Conservation (phyloP, 30 jellyfish, hydroid and myxozoan genomes). For the Pelagia noctiluca region DNA sequence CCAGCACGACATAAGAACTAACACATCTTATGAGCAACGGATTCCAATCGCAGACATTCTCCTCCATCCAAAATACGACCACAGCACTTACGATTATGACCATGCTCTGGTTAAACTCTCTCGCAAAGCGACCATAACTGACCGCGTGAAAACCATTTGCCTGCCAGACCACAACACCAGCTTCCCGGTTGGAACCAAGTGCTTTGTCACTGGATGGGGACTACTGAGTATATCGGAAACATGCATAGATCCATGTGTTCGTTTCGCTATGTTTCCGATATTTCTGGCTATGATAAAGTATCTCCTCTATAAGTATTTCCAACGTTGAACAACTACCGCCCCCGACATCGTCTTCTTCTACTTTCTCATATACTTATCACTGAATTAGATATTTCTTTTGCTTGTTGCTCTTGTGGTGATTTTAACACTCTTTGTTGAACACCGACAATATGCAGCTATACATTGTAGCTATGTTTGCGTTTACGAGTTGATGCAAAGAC, state of each 20-base stretch:
- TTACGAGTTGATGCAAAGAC: too few relatives aligned
- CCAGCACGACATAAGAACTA: conserved; percentile 83
- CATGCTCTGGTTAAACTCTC: conserved; percentile 81
- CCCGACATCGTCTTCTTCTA: background rate
- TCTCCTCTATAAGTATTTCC: background rate
- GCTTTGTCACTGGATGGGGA: conserved; percentile 99
- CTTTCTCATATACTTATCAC: background rate
- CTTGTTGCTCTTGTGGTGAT: too few relatives aligned
- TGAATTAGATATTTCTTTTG: background rate
- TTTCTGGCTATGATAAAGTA: too few relatives aligned
- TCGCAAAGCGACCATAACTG: conserved; percentile 65
- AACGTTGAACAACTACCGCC: background rate
- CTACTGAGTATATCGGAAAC: conserved; percentile 22
- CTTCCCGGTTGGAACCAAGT: conserved; percentile 84
- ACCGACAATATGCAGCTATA: too few relatives aligned
- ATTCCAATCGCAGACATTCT: conserved; percentile 75
- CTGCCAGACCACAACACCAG: conserved; percentile 91
- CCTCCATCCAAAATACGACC: conserved; percentile 89
- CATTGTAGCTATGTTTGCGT: too few relatives aligned
- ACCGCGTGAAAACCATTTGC: conserved; percentile 92
- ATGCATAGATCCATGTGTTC: background rate
- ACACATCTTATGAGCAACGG: conserved; percentile 79
- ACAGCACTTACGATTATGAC: conserved; percentile 68
- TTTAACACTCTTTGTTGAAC: too few relatives aligned
- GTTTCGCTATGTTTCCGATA: background rate